Base-by-base conservation (phyloP, 2,888 invertebrate species). In the Heteropelma amictum region DNA sequence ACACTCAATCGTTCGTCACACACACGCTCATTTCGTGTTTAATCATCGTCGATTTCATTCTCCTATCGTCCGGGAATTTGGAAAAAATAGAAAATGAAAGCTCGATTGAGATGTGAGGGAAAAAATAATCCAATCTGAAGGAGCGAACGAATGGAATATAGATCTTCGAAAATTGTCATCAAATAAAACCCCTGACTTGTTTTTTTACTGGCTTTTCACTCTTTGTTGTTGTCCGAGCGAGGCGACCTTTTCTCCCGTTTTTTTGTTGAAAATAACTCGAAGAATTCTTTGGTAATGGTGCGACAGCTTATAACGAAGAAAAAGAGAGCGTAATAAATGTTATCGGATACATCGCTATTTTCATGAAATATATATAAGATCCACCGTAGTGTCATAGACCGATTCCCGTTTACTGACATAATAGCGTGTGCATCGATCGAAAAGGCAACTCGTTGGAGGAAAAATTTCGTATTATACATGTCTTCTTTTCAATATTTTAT, bases 381-480 rank as follows among this genome's bases (percentile, higher is more conserved):
- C 35, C 54, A 68, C 71, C 67, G 65, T 51, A 61, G 54, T 30
- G 47, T n/a, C 53, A 49, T 45, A 47, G 58, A 61, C 51, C 72
- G 63, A 67, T 64, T 65, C 53, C 79, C 79, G 75, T 30, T 54
- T 76, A 77, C 79, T 75, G 79, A 54, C 53, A 68, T 53, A 74
- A 79, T 72, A 76, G 23, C 49, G 77, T 72, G 80, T 79, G 79
- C 80, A 82, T 83, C 85, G 83, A 85, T 83, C 83, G 81, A 85
- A 84, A 88, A 88, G 88, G 89, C 88, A 88, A 86, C 87, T 87
- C 85, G 86, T 85, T 85, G 86, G 84, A 88, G 85, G 83, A 87
- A 86, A 47, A 56, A 26, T 87, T 80, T 65, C 58, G 45, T 71
- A 53, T 60, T 65, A 33, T 56, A 65, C 51, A 54, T 21, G 33